Conservation (phyloP, 2,113 vertebrate species). For the Furnarius figulus region DNA sequence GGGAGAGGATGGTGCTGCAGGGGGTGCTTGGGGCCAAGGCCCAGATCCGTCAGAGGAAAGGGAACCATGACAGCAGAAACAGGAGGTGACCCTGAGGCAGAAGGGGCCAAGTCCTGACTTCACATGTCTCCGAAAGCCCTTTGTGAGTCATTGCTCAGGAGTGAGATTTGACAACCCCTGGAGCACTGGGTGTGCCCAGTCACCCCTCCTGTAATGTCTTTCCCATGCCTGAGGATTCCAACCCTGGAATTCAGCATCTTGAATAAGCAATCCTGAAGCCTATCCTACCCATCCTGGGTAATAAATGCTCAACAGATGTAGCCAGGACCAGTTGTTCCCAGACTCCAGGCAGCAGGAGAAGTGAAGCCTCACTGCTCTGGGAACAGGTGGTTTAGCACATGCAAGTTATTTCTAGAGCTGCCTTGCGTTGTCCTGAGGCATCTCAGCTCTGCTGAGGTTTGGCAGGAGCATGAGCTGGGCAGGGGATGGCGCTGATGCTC, state of each 20-base stretch:
- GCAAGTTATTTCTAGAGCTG: conserved; percentile 60
- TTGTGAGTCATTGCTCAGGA: background rate
- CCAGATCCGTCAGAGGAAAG: background rate
- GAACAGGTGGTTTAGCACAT: conserved; percentile 56
- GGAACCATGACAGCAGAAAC: rapidly evolving
- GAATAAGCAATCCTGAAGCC: background rate
- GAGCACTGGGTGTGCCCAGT: rapidly evolving
- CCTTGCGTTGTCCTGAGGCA: background rate
- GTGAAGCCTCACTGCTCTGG: background rate
- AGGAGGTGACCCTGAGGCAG: rapidly evolving
- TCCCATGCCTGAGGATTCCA: background rate
- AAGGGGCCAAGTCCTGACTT: background rate
- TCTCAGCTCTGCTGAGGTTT: background rate
- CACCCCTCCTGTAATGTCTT: background rate
- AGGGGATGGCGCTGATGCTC: background rate
- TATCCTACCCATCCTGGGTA: background rate
- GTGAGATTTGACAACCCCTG: background rate
- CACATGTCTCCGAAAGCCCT: background rate
- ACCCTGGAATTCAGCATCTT: background rate
- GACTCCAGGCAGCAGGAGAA: background rate
- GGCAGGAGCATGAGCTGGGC: background rate
- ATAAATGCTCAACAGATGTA: conserved; percentile 34
- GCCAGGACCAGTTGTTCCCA: conserved; percentile 27
- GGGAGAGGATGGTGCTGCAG: background rate
- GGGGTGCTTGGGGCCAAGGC: background rate